phyloP scores from a whole-genome alignment of 1,140 invertebrate genomes.

The Venturia canescens region DNA sequence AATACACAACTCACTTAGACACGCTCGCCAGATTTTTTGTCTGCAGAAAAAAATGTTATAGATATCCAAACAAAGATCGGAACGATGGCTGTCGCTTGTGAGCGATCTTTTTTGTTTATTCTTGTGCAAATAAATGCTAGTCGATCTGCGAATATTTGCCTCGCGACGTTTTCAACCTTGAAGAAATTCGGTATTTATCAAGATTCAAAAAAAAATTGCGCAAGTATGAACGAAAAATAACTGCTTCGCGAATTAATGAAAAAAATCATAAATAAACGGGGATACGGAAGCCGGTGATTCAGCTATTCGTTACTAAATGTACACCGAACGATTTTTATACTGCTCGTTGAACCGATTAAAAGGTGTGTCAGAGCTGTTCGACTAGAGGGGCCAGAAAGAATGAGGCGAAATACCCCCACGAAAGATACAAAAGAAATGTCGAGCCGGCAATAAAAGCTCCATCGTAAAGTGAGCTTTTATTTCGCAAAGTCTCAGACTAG shows the following conservation, averaged over 20 bases:
- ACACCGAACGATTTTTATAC: slow-evolving; percentile 14
- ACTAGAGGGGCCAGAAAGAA: slow-evolving; percentile 56
- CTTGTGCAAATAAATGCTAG: no score
- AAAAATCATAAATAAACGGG: background rate
- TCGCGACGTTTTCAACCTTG: no score
- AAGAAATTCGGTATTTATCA: no score
- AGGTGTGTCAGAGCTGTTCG: slow-evolving; percentile 57
- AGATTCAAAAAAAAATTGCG: no score
- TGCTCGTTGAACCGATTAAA: slow-evolving; percentile 68
- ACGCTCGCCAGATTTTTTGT: background rate
- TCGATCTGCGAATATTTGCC: no score
- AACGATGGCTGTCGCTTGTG: no score
- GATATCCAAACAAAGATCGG: background rate
- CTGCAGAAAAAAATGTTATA: background rate
- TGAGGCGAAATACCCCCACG: background rate
- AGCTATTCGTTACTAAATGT: background rate
- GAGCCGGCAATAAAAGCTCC: slow-evolving; percentile 72
- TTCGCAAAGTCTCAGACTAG: slow-evolving; percentile 70
- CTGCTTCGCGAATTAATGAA: no score
- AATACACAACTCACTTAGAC: no score
- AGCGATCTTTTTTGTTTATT: no score
- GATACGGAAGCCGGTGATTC: no score
- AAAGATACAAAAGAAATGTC: slow-evolving; percentile 68
- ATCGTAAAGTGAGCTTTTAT: slow-evolving; percentile 74
- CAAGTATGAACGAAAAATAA: no score